Evolutionary conservation across 2,797 vertebrate genomes (phyloP).

Genomic region (Babyrousa celebensis): DNA sequence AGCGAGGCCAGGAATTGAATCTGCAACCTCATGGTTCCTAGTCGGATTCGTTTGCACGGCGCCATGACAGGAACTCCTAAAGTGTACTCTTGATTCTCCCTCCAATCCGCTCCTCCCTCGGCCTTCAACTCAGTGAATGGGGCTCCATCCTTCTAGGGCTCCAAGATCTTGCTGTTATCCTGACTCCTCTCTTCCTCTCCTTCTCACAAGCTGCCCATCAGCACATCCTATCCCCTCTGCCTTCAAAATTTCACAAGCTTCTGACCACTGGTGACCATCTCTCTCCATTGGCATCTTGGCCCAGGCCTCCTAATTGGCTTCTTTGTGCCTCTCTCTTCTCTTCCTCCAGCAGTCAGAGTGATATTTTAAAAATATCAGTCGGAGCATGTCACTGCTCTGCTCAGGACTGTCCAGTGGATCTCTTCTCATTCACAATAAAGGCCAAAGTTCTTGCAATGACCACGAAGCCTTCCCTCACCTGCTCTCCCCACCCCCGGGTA

Average conservation of each 20-base stretch:
- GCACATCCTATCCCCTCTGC: background rate
- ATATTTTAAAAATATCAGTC: background rate
- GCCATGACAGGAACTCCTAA: too few species aligned
- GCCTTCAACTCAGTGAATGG: background rate
- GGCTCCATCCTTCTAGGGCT: background rate
- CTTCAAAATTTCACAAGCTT: background rate
- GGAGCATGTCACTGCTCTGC: background rate
- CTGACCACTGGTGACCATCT: background rate
- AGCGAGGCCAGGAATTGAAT: too few species aligned
- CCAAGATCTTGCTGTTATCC: background rate
- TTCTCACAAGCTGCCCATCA: rapidly evolving
- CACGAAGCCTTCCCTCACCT: background rate
- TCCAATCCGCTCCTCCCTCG: background rate
- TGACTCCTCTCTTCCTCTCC: background rate
- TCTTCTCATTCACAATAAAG: background rate
- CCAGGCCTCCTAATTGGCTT: background rate
- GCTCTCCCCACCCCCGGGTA: too few species aligned
- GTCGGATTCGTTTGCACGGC: too few species aligned
- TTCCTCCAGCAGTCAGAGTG: background rate
- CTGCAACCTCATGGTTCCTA: too few species aligned
- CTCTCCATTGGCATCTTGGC: background rate
- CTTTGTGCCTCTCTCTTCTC: background rate
- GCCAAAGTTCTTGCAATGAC: background rate
- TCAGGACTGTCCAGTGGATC: background rate
- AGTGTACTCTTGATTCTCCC: background rate